Evolutionary conservation across 1,140 invertebrate species (phyloP), one percentile per base, ranked within the genome.

Genomic region (Procambarus clarkii): DNA sequence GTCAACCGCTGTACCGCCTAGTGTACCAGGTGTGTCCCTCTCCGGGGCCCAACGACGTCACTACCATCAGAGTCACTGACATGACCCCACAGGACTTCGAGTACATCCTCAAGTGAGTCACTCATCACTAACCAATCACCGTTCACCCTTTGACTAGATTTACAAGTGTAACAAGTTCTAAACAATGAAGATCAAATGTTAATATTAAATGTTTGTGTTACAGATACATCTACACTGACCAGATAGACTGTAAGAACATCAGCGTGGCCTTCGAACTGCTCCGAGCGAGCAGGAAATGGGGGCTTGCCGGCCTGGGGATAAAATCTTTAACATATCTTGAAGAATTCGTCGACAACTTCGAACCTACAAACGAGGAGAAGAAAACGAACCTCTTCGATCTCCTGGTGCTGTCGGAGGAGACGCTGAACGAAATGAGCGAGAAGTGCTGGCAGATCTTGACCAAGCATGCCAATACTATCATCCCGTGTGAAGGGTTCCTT

Each of bases 191-290:
- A 34, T 34, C 34, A 34, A 34, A 34, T 1, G 34, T 34, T 34
- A 34, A 34, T 34, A 34, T 34, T 34, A 34, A 34, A 34, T 34
- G 34, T 34, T 0, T 34, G 7, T 24, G 3, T 74, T 34, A 34
- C 92, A 93, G 93, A 77, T 93, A 92, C 83, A 93, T 93, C 48
- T 93, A 93, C 91, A 92, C 93, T 13, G 93, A 93, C 64, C 82
- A 78, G 24, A 80, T 92, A n/a, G 90, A 84, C 71, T 88, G 92
- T 48, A 74, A 78, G 45, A 85, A 87, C 45, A 91, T 92, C 76
- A 91, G 48, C 34, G 91, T 92, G n/a, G 91, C 91, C 18, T 92
- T 92, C 77, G 91, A 86, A 34, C 83, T 93, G 4, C 91, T 93
- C 15, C 74, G 90, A 58, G 88, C 91, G 21, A 92, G 90, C 69